phyloP scores from a whole-genome alignment of 2,888 invertebrate genomes.

The Dynastes maya region DNA sequence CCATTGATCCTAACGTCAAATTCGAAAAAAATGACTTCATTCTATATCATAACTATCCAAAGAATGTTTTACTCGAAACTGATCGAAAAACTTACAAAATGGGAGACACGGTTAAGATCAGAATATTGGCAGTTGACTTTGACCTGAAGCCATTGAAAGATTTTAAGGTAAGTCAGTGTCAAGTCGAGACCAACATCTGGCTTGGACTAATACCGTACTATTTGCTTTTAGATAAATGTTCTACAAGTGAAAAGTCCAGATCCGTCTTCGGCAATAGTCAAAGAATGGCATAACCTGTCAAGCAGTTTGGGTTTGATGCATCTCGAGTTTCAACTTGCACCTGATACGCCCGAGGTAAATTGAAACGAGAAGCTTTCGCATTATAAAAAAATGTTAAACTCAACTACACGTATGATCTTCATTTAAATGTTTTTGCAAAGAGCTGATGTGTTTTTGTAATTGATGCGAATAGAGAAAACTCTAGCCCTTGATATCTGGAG shows the following conservation, averaged over 20 bases:
- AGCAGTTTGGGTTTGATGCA: slow-evolving; percentile 78
- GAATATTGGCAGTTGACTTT: slow-evolving; percentile 71
- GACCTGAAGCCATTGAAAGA: slow-evolving; percentile 71
- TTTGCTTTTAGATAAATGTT: not conserved
- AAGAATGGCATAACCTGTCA: slow-evolving; percentile 77
- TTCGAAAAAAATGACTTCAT: not conserved
- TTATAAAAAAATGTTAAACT: too few relatives aligned
- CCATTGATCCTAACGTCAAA: slow-evolving; percentile 3
- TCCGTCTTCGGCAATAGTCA: slow-evolving; percentile 76
- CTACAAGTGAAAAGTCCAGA: slow-evolving; percentile 66
- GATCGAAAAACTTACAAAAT: slow-evolving; percentile 74
- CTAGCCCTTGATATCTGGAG: too few relatives aligned
- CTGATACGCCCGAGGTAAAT: slow-evolving; percentile 64
- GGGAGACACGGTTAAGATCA: slow-evolving; percentile 73
- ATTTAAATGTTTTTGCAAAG: too few relatives aligned
- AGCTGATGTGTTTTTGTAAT: too few relatives aligned
- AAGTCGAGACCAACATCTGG: not conserved
- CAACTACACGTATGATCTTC: too few relatives aligned
- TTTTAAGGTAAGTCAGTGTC: slow-evolving; percentile 29
- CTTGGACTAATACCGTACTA: not conserved
- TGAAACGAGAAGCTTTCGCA: not conserved
- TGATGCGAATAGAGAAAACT: too few relatives aligned
- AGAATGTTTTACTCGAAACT: slow-evolving; percentile 68
- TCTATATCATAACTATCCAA: not conserved
- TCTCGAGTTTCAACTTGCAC: slow-evolving; percentile 65